Conservation (phyloP, 2,888 invertebrate genomes). For the Hyposoter didymator region DNA sequence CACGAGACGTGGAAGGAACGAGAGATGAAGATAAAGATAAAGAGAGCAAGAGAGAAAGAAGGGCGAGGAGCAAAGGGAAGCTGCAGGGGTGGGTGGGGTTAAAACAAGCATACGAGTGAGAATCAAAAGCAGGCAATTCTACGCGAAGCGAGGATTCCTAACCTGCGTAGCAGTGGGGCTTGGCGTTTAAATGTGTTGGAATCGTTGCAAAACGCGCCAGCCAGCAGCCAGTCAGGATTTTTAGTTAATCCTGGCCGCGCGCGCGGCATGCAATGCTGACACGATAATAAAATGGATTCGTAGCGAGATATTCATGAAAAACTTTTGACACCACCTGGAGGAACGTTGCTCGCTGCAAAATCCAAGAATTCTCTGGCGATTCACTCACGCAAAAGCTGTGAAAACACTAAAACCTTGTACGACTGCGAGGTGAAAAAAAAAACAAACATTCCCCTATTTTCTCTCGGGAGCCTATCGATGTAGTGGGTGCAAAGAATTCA, state of each 20-base stretch:
- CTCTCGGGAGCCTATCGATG: background rate
- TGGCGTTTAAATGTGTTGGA: background rate
- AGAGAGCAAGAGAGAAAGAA: conserved; percentile 31
- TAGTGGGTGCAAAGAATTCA: conserved; percentile 26
- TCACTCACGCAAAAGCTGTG: background rate
- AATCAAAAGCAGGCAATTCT: conserved; percentile 63
- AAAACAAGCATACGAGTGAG: conserved; percentile 20
- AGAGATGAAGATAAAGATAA: conserved; percentile 30
- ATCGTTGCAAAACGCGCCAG: conserved; percentile 36
- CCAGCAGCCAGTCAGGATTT: conserved; percentile 16
- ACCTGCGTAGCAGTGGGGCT: conserved; percentile 8
- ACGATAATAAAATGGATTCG: background rate
- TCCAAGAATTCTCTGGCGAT: background rate
- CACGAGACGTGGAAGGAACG: conserved; percentile 63
- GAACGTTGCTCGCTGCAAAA: background rate
- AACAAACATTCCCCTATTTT: background rate
- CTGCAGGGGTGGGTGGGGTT: background rate
- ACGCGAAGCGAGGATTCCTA: conserved; percentile 32
- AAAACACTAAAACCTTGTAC: background rate
- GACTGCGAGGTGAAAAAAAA: background rate
- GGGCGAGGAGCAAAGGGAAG: background rate
- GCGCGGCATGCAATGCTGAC: background rate
- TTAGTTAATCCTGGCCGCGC: conserved; percentile 10
- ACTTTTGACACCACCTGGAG: background rate
- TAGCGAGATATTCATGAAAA: background rate